Evolutionary conservation across 2,888 invertebrate species (phyloP), one percentile per base, ranked within the genome.

Genomic region (Euzophera pinguis): DNA sequence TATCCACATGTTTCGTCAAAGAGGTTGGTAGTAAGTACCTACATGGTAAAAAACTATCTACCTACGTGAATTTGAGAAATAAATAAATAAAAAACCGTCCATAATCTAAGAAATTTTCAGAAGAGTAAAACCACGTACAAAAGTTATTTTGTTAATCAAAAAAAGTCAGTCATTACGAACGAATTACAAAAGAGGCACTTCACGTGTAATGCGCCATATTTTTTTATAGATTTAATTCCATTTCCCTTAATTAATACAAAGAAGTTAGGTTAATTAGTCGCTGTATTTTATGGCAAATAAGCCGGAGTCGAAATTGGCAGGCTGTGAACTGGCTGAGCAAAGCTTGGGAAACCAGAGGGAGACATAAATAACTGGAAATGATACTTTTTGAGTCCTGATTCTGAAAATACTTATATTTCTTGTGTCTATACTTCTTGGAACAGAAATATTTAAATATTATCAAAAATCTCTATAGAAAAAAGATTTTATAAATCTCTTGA

Each of bases 261-360:
- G 52, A 57, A 59, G 57, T 55, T 51, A 55, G 52, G 54, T 58
- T 58, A 61, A 60, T 61, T 57, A 55, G 54, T 50, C 50, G 54
- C 37, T 56, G 53, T 59, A 54, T 58, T 63, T 60, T 55, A 56
- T 56, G 54, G 55, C 58, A 53, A 59, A 54, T 57, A 61, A 62
- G 59, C 56, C 53, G 43, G 56, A 58, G 60, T 58, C 53, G 60
- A 72, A 75, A 73, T 73, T 72, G 63, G 72, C 64, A 65, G 62
- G 60, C 65, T 53, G 59, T 63, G 54, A 67, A 64, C 65, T 62
- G 63, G 58, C 53, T 65, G 64, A 58, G 67, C 62, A 67, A 67
- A 71, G 69, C 60, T 64, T 64, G 59, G 55, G 48, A 51, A 52
- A 43, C 43, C 43, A 29, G 43, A 13, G 12, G 27, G 12, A 14